Base-by-base conservation (phyloP, 2,888 invertebrate species). In the Augochlorella aurata region DNA sequence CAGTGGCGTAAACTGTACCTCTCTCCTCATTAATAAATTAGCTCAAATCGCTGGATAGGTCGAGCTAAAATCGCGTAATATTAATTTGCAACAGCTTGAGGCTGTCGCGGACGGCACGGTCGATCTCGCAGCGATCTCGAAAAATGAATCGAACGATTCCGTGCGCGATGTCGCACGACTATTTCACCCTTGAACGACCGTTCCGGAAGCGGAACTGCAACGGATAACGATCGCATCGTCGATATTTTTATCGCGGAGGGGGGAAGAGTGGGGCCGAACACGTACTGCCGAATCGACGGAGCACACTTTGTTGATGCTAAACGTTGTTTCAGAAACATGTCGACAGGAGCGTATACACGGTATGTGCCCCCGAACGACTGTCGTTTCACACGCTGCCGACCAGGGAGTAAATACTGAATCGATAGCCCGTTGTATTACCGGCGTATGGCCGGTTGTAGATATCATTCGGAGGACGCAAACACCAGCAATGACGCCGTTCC, bases 251-350 rank as follows among this genome's bases (percentile, higher is more conserved):
- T 74, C 76, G 58, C 44, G 58, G 16, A 18, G 24, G 38, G 38
- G 3, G 38, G 5, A 38, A 38, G 16, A 58, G 58, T 4, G 58
- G 24, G 16, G 24, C 8, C 69, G 73, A 50, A 65, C 78, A 76
- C 77, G 76, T 74, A 49, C 66, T 45, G 16, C 47, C 65, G 67
- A 61, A 69, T 71, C 75, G 50, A 63, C 24, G 54, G 61, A 16
- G 47, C 63, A 45, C 68, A 74, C 79, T 82, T 80, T 76, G 68
- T 80, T 76, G 77, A 78, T 63, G 74, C 58, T 81, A 77, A 87
- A 86, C 74, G 80, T 78, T 87, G 86, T 86, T 87, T 81, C 79
- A 76, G 81, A 74, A 83, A 77, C 65, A 72, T 68, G 69, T 80
- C 65, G 69, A 83, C 73, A 73, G 69, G 58, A 45, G 21, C 58